These are phyloP conservation scores for Odontamblyopus lacepedii DNA, from an alignment of 2,797 vertebrate species.

Conservation along the genomic window DNA sequence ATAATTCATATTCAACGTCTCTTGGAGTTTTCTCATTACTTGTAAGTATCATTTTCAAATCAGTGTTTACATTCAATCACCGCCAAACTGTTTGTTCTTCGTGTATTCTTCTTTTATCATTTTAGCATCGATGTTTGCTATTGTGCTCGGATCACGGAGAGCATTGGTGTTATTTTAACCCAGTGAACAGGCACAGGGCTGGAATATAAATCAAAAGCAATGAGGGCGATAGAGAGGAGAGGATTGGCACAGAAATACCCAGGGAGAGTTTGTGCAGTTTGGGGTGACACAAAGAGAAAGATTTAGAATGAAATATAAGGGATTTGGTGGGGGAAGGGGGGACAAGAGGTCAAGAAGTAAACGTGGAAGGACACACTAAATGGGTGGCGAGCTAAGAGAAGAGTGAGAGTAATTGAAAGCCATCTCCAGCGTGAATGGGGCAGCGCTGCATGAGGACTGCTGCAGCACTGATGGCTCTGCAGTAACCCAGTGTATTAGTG, in stretches of 20 bases:
- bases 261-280: slow-evolving; percentile 30
- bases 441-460: slow-evolving; percentile 45
- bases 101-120: slow-evolving; percentile 9
- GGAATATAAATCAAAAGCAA: slow-evolving; percentile 65
- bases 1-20: not conserved
- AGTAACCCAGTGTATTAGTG: slow-evolving; percentile 26
- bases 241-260: slow-evolving; percentile 38
- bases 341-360: slow-evolving; percentile 40
- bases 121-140: slow-evolving; percentile 53
- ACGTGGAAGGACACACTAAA: slow-evolving; percentile 28
- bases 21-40: slow-evolving; percentile 28
- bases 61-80: slow-evolving; percentile 61
- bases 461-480: slow-evolving; percentile 41
- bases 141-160: slow-evolving; percentile 63
- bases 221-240: slow-evolving; percentile 42
- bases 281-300: slow-evolving; percentile 56
- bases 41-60: slow-evolving; percentile 50
- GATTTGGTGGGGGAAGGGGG: slow-evolving; percentile 29
- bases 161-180: slow-evolving; percentile 55
- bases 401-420: slow-evolving; percentile 42
- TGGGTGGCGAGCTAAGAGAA: slow-evolving; percentile 31
- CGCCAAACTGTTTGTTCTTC: slow-evolving; percentile 30
- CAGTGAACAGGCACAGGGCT: slow-evolving; percentile 59
- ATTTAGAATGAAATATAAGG: slow-evolving; percentile 37
- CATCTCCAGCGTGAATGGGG: slow-evolving; percentile 33